Conservation (phyloP, 2,797 vertebrate species). For the Xerus rutilus region DNA sequence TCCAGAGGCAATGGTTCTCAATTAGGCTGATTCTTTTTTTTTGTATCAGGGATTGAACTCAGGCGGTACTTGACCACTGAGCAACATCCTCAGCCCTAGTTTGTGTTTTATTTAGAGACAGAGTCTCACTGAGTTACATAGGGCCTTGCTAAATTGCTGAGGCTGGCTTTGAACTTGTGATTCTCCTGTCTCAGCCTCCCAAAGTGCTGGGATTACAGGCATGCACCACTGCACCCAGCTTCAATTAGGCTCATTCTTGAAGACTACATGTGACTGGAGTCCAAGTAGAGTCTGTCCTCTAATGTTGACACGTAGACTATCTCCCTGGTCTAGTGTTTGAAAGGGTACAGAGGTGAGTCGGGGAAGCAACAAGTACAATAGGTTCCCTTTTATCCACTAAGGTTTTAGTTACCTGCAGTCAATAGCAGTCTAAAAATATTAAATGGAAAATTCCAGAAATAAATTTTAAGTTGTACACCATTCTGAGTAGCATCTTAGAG, state of each 20-base stretch:
- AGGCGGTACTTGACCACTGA: too few relatives aligned
- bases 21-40: background rate
- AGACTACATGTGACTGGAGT: background rate
- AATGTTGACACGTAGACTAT: background rate
- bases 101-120: too few relatives aligned
- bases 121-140: too few relatives aligned
- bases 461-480: background rate
- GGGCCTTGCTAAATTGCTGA: too few relatives aligned
- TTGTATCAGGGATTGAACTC: too few relatives aligned
- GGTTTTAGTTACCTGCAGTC: background rate
- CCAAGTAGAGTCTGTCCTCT: background rate
- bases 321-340: background rate
- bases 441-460: background rate
- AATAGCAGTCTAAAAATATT: background rate
- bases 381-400: background rate
- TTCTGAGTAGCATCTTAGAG: background rate
- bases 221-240: too few relatives aligned
- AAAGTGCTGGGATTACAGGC: too few relatives aligned
- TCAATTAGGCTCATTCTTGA: constrained; percentile 16
- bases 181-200: too few relatives aligned
- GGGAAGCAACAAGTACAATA: background rate
- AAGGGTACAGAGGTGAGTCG: background rate
- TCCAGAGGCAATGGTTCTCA: too few relatives aligned
- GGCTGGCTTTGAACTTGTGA: too few relatives aligned
- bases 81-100: too few relatives aligned